Base-by-base conservation (phyloP, 1,140 invertebrate genomes). In the Ceratosolen solmsi region DNA sequence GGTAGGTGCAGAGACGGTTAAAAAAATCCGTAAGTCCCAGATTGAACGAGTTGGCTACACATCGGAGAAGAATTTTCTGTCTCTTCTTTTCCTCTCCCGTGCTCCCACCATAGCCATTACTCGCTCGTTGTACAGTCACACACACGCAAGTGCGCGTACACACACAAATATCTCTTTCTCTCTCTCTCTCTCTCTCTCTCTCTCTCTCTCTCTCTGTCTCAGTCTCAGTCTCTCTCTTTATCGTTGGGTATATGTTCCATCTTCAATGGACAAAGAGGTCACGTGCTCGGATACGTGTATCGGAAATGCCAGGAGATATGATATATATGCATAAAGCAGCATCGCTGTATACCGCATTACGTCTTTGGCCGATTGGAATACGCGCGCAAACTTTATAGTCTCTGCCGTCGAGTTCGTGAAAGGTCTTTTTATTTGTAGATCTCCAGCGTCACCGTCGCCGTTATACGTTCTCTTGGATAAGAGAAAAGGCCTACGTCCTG, bases 261-360 rank as follows among this genome's bases (percentile, higher is more conserved):
- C 63, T 25, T 36, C 49, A 38, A 58, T 54, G 65, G 51, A 71
- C 77, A 79, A 79, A 79, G 65, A 56, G 63, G 63, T 78, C 30
- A 70, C 49, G 41, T 65, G 56, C 36, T 36, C 36, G 30, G 13
- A 20, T 63, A 36, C 27, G n/a, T 38, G 51, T 15, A 25, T n/a
- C 9, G 17, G 54, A 25, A 58, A 22, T 58, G 54, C n/a, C n/a
- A 0, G n/a, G 20, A 58, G 20, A 22, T n/a, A 30, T 11, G 41
- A 30, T 9, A 60, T 7, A 60, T 13, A 30, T 11, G 7, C n/a
- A 30, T 20, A 36, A 1, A 20, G 13, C 17, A 0, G 60, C 30
- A 20, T 4, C 13, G 11, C 0, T 36, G 30, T 36, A 20, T 36
- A 27, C 15, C 30, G 30, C 15, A 65, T 36, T 54, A 49, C 71